Conservation (phyloP, 2,888 invertebrate species). For the Acrobasis suavella region DNA sequence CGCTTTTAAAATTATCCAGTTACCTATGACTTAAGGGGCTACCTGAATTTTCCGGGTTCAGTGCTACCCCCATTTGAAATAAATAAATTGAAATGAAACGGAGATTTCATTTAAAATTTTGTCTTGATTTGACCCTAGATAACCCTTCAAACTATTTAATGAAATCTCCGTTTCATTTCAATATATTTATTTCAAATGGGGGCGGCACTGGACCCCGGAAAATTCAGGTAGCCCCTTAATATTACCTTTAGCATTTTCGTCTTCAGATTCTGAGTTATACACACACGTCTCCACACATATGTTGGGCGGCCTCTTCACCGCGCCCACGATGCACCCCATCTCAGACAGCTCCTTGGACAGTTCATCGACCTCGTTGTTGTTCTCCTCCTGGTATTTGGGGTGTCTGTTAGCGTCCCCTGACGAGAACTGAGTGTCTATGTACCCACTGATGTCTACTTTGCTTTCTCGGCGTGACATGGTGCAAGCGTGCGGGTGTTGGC, state of each 20-base stretch:
- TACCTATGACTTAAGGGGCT: too few species aligned
- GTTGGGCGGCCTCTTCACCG: slow-evolving; percentile 66
- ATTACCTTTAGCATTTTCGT: slow-evolving; percentile 35
- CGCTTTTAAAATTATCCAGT: too few species aligned
- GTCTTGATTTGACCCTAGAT: too few species aligned
- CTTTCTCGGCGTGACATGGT: slow-evolving; percentile 64
- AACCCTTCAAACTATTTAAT: too few species aligned
- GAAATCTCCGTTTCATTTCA: too few species aligned
- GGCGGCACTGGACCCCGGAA: too few species aligned
- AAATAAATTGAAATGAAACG: too few species aligned
- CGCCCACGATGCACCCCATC: slow-evolving; percentile 77
- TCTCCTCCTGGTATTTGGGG: slow-evolving; percentile 69
- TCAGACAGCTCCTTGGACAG: slow-evolving; percentile 69
- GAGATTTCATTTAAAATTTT: too few species aligned
- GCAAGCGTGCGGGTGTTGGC: slow-evolving; percentile 62
- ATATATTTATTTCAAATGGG: too few species aligned
- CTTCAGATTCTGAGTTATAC: slow-evolving; percentile 59
- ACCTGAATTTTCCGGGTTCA: too few species aligned
- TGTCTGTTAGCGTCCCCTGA: slow-evolving; percentile 69
- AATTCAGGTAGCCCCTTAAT: too few species aligned
- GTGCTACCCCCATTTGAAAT: too few species aligned
- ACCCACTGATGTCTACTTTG: slow-evolving; percentile 50
- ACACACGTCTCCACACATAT: slow-evolving; percentile 71
- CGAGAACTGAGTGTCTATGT: slow-evolving; percentile 59
- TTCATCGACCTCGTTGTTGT: slow-evolving; percentile 76